These are phyloP conservation scores for Streptopelia turtur DNA, from an alignment of 2,797 vertebrate genomes.

Conservation along the genomic window DNA sequence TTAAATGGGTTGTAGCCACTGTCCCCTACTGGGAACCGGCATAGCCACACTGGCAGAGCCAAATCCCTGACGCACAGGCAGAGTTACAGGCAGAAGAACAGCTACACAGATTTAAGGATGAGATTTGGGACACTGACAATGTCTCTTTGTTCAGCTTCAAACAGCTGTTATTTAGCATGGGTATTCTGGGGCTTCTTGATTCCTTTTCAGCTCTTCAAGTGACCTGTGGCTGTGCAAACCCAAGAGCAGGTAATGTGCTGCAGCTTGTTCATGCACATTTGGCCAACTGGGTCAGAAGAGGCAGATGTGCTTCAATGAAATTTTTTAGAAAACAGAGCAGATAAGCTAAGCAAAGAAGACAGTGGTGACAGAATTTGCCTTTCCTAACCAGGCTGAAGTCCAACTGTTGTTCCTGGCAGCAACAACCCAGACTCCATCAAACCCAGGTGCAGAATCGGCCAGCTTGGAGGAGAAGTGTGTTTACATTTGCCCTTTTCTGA, in stretches of 20 bases:
- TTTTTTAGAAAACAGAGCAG: slow-evolving; percentile 11
- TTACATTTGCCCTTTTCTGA: slow-evolving; percentile 67
- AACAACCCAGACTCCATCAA: slow-evolving; percentile 46
- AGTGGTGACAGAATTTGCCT: slow-evolving; percentile 26
- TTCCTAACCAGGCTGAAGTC: slow-evolving; percentile 40
- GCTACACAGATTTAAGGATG: neutral
- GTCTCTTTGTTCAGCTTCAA: neutral
- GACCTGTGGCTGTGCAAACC: neutral
- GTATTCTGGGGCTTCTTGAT: neutral
- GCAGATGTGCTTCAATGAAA: slow-evolving; percentile 35
- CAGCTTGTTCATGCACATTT: neutral
- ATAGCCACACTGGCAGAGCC: fast-evolving
- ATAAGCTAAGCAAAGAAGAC: slow-evolving; percentile 28
- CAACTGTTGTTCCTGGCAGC: slow-evolving; percentile 72
- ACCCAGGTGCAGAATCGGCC: slow-evolving; percentile 54
- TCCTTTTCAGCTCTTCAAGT: neutral
- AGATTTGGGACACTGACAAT: neutral
- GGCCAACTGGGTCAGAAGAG: slow-evolving; percentile 25
- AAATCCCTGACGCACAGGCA: neutral
- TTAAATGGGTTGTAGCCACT: neutral
- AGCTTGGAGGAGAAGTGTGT: slow-evolving; percentile 59
- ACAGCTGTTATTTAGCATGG: neutral
- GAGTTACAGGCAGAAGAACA: neutral
- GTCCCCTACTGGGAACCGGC: neutral
- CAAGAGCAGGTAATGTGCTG: neutral